These are phyloP conservation scores for Conopomorpha cramerella DNA, from an alignment of 1,140 invertebrate species.

Conservation along the genomic window DNA sequence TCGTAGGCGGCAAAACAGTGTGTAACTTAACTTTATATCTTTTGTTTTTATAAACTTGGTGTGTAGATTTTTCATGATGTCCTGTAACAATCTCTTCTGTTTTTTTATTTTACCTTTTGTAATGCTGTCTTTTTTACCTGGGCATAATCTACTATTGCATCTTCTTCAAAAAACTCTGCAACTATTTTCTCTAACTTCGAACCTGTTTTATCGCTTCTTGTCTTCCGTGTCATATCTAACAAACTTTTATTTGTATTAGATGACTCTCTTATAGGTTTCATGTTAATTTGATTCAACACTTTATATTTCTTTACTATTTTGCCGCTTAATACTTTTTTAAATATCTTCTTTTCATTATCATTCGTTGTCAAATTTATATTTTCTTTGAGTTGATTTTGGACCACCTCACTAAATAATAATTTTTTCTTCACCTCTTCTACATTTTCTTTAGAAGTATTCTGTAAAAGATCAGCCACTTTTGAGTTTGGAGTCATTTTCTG, in stretches of 20 bases:
- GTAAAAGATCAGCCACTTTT: not conserved
- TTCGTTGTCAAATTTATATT: slow-evolving; percentile 2
- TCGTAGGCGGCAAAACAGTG: no score
- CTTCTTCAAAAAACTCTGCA: no score
- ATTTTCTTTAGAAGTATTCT: not conserved
- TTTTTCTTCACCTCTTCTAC: no score
- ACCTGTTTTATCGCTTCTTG: no score
- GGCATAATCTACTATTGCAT: no score
- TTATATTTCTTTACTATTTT: slow-evolving; percentile 3
- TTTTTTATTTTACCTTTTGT: slow-evolving; percentile 4
- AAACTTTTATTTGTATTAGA: no score
- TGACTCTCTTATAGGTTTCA: no score
- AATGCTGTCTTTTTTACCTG: slow-evolving; percentile 3
- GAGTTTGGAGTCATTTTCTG: not conserved
- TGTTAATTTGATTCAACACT: slow-evolving; percentile 2
- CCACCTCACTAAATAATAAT: slow-evolving; percentile 36
- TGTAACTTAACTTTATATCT: no score
- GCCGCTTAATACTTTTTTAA: not conserved
- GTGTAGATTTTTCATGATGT: no score
- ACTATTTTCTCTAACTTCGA: no score
- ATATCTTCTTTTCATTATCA: slow-evolving; percentile 2
- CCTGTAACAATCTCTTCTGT: slow-evolving; percentile 2
- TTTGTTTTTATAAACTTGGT: no score
- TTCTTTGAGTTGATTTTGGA: not conserved
- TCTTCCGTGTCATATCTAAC: no score